These are phyloP conservation scores for Nebria brevicollis DNA, from an alignment of 2,888 invertebrate genomes.

Conservation along the genomic window DNA sequence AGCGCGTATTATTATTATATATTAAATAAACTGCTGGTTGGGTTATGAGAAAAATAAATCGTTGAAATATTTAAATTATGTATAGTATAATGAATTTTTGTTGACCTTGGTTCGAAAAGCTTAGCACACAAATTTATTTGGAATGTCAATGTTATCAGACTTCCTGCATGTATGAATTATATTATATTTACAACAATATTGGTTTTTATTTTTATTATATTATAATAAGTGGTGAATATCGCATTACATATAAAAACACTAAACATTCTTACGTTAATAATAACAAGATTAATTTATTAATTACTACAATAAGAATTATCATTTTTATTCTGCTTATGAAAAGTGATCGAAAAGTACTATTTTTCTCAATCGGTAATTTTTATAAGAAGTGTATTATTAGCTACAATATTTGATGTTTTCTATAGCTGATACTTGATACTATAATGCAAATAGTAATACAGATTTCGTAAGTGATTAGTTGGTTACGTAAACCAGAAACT, in stretches of 20 bases:
- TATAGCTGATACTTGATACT: no score
- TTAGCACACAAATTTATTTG: background rate
- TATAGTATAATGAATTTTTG: background rate
- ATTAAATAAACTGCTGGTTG: background rate
- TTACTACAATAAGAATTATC: no score
- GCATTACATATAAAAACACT: background rate
- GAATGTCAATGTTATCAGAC: constrained; percentile 1
- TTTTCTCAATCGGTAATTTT: no score
- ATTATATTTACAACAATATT: background rate
- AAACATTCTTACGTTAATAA: background rate
- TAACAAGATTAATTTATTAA: no score
- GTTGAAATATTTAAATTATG: background rate
- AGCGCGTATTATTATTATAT: no score
- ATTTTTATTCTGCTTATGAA: no score
- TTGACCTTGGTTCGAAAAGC: background rate
- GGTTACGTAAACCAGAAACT: no score
- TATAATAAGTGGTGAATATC: background rate
- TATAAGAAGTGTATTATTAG: no score
- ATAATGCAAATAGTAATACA: no score
- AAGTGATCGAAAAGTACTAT: no score
- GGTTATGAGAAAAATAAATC: background rate
- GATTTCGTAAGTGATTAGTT: no score
- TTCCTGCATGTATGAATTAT: background rate
- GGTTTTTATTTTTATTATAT: background rate
- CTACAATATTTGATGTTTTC: no score